Evolutionary conservation across 2,113 vertebrate genomes (phyloP).

Genomic region (Strix aluco): DNA sequence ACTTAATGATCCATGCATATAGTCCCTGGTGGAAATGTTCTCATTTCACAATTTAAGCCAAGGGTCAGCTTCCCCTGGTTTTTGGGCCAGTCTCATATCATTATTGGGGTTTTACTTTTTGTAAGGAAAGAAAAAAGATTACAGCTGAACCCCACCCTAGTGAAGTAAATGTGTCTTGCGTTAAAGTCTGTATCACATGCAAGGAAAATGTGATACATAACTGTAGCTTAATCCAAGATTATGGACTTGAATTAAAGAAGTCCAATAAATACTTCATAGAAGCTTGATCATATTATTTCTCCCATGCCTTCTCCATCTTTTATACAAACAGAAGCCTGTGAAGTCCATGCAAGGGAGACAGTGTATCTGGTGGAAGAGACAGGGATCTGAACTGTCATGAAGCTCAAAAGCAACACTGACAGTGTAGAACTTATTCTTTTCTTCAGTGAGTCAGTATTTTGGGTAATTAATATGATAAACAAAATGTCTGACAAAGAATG

Average conservation of each 20-base stretch:
- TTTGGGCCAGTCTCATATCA: not conserved
- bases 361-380: not conserved
- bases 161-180: conserved; percentile 6
- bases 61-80: not conserved
- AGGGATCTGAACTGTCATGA: not conserved
- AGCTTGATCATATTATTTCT: not conserved
- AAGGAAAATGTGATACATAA: not conserved
- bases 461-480: not conserved
- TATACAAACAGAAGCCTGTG: not conserved
- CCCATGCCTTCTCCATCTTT: not conserved
- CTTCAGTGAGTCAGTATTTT: not conserved
- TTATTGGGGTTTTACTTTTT: not conserved
- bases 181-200: not conserved
- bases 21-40: not conserved
- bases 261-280: not conserved
- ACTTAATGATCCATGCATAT: not conserved
- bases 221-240: not conserved
- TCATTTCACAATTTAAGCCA: not conserved
- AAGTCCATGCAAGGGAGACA: not conserved
- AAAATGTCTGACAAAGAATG: not conserved
- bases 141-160: not conserved
- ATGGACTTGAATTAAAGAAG: not conserved
- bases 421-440: not conserved
- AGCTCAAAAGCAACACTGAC: not conserved
- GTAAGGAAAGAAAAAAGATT: not conserved